Evolutionary conservation across 2,888 invertebrate species (phyloP).

Genomic region (Protodeltote pygarga): DNA sequence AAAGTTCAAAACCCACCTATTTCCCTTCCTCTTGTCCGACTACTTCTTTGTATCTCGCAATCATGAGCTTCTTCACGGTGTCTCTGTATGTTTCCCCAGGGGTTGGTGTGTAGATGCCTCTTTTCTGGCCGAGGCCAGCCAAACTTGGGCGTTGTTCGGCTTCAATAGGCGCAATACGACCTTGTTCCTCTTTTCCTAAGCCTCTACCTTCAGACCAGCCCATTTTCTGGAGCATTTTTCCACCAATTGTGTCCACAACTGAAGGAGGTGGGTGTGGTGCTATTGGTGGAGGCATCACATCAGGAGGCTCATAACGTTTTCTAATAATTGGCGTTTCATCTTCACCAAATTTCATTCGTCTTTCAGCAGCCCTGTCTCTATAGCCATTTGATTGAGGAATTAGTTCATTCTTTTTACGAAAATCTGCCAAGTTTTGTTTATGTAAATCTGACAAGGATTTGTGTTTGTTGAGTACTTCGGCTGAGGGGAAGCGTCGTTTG

Average conservation of each 20-base stretch:
- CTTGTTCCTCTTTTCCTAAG: slow-evolving; percentile 97
- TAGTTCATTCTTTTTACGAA: slow-evolving; percentile 76
- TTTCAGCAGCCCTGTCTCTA: slow-evolving; percentile 98
- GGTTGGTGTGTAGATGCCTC: slow-evolving; percentile 91
- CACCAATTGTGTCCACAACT: slow-evolving; percentile 96
- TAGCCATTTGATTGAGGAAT: slow-evolving; percentile 86
- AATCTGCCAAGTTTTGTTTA: slow-evolving; percentile 92
- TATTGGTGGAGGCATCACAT: slow-evolving; percentile 79
- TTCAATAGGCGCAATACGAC: slow-evolving; percentile 96
- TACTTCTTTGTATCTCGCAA: slow-evolving; percentile 94
- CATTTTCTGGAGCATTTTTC: slow-evolving; percentile 98
- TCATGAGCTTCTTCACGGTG: slow-evolving; percentile 96
- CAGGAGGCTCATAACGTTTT: slow-evolving; percentile 75
- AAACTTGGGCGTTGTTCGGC: slow-evolving; percentile 89
- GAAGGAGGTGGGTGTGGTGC: slow-evolving; percentile 88
- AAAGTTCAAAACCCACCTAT: slow-evolving; percentile 72
- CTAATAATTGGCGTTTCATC: slow-evolving; percentile 88
- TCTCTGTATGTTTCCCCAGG: slow-evolving; percentile 96
- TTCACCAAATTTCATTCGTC: slow-evolving; percentile 97
- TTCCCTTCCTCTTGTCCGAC: slow-evolving; percentile 87
- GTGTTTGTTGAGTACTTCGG: slow-evolving; percentile 96
- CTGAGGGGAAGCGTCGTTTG: slow-evolving; percentile 96
- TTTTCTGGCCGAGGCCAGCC: slow-evolving; percentile 95
- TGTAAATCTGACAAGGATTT: slow-evolving; percentile 97
- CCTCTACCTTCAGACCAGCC: slow-evolving; percentile 99